Conservation (phyloP, 2,888 invertebrate species). For the Rhopalosiphum nymphaeae region DNA sequence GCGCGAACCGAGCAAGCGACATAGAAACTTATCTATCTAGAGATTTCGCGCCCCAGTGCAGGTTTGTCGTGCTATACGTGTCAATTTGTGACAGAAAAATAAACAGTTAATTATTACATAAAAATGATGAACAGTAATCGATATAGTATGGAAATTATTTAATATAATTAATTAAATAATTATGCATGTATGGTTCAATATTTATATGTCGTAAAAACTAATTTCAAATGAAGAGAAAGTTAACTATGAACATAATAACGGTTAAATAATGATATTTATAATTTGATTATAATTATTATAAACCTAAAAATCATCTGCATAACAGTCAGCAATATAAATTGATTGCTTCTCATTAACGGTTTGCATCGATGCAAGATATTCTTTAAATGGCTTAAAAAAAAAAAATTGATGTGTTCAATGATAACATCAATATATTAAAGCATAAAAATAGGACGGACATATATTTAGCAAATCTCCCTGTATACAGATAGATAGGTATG, state of each 20-base stretch:
- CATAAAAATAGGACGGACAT: neutral
- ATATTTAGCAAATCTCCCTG: neutral
- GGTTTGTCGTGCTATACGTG: neutral
- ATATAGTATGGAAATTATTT: too few species aligned
- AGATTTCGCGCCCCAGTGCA: neutral
- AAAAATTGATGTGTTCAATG: neutral
- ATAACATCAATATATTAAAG: neutral
- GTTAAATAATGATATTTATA: neutral
- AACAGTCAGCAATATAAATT: neutral
- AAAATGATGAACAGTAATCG: neutral
- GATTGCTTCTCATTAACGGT: neutral
- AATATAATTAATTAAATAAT: too few species aligned
- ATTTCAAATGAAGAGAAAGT: neutral
- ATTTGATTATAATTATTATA: too few species aligned
- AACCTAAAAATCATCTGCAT: neutral
- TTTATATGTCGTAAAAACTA: neutral
- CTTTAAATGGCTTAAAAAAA: neutral
- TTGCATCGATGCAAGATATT: neutral
- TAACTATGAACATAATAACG: neutral
- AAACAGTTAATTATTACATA: neutral
- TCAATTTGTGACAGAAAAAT: neutral
- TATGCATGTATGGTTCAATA: neutral
- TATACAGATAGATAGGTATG: neutral
- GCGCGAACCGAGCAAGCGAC: neutral
- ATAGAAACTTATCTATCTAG: neutral